phyloP scores from a whole-genome alignment of 1,140 invertebrate genomes.

The Hesperophylax magnus region DNA sequence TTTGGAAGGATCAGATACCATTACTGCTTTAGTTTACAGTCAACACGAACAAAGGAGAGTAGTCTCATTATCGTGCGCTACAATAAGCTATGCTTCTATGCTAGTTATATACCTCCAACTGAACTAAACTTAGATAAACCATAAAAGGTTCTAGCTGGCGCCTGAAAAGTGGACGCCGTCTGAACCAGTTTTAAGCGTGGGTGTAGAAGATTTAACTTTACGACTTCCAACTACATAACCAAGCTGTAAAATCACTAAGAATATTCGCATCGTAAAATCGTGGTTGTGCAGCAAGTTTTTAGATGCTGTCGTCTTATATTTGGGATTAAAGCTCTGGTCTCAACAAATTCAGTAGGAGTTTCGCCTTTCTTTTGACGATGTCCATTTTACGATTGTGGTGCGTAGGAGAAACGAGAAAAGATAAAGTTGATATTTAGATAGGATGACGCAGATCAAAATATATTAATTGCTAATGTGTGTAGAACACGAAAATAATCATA shows the following conservation, averaged over 20 bases:
- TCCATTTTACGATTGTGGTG: conserved; percentile 32
- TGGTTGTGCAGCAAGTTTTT: background rate
- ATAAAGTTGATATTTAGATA: background rate
- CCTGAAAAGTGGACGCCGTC: conserved; percentile 35
- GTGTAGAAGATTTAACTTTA: background rate
- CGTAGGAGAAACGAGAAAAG: background rate
- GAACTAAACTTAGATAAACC: conserved; percentile 26
- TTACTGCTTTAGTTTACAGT: background rate
- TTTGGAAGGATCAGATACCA: too few relatives aligned
- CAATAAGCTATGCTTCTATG: background rate
- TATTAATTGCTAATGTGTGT: too few relatives aligned
- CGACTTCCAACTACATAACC: background rate
- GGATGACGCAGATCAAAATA: background rate
- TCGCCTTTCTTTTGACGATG: conserved; percentile 44
- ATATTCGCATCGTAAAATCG: background rate
- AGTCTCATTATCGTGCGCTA: background rate
- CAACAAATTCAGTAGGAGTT: conserved; percentile 21
- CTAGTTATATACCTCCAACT: background rate
- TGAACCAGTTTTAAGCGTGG: conserved; percentile 41
- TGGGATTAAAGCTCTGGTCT: background rate
- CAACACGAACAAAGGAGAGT: conserved; percentile 25
- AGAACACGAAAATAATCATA: too few relatives aligned
- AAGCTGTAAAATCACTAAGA: too few relatives aligned
- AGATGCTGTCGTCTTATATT: conserved; percentile 5
- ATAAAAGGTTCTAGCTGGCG: conserved; percentile 48